Base-by-base conservation (phyloP, 2,797 vertebrate species). In the Diceros bicornis region DNA sequence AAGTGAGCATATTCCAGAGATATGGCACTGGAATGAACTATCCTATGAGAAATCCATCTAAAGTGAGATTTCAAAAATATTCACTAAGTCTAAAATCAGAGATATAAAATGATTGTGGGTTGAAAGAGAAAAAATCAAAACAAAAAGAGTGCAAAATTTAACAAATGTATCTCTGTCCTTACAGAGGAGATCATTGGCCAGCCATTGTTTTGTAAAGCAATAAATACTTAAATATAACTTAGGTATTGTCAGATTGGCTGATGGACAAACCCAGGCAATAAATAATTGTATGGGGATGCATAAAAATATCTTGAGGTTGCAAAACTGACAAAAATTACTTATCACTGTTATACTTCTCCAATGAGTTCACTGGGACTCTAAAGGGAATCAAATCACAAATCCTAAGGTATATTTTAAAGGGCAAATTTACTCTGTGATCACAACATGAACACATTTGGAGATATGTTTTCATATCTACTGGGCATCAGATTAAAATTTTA, bases 401-500 rank as follows among this genome's bases (percentile, higher is more conserved):
- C 17, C 25, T 47, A 91, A 50, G 34, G 74, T 66, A 64, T 12
- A 69, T 69, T 89, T 75, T 91, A 78, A 85, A 93, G 52, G 29
- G 21, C 0, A 86, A 86, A 92, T 83, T 84, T 62, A 79, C 14
- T 84, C 23, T 88, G 50, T 89, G 47, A 96, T 74, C 23, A 66
- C 57, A 91, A 71, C 6, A 32, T 13, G 27, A 85, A 83, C 32
- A 90, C 25, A 94, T 37, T 89, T 55, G 41, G 34, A 86, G 74
- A 87, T 72, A 71, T 3, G 4, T 74, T 71, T 96, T 94, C 10
- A 16, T 77, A 93, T 78, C 23, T 66, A 55, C 32, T 74, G 3
- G 4, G 23, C 4, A 89, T 89, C 59, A 85, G 23, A 78, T 85
- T 92, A 77, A 92, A 86, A 89, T 34, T 94, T 96, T 61, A 96